Base-by-base conservation (phyloP, 2,113 vertebrate genomes). In the Anolis carolinensis region DNA sequence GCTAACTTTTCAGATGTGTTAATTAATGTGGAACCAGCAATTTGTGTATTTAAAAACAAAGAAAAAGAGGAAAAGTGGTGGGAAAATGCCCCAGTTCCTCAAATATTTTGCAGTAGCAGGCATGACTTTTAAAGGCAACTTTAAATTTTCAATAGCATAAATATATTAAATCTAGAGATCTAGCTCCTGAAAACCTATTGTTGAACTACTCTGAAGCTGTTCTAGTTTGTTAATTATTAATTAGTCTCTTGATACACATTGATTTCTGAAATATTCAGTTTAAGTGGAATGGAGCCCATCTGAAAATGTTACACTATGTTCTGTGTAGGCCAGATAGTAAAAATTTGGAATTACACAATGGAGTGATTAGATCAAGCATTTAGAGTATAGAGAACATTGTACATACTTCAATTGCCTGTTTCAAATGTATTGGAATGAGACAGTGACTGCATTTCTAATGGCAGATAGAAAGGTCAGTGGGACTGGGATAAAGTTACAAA, bases 1-100 rank as follows among this genome's bases (percentile, higher is more conserved):
- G 92, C 96, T 96, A 96, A 97, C 96, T 97, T 97, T 97, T 97
- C 96, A 97, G 97, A 96, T 97, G 97, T 97, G 96, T 97, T 97
- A 97, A 97, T 97, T 94, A 97, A 96, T 97, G 96, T 97, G 96
- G 95, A 96, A 96, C 94, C 96, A 93, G 95, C 95, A 93, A 97
- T 93, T 94, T 95, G 93, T 91, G 95, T 97, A 93, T 96, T 95
- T 92, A 93, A 95, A 93, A 91, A 93, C 89, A 92, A 70, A 70
- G 90, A n/a, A 39, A 72, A 63, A 81, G 79, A 93, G 90, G 36
- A n/a, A 83, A 74, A 90, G 91, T 93, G 92, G 77, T 59, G 34
- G 70, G 34, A 52, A 81, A 86, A 74, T 67, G 75, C 86, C 89
- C 75, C 81, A 79, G 74, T 90, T 80, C 86, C 84, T 94, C 89